Evolutionary conservation across 1,140 invertebrate species (phyloP).

Genomic region (Caenorhabditis brenneri): DNA sequence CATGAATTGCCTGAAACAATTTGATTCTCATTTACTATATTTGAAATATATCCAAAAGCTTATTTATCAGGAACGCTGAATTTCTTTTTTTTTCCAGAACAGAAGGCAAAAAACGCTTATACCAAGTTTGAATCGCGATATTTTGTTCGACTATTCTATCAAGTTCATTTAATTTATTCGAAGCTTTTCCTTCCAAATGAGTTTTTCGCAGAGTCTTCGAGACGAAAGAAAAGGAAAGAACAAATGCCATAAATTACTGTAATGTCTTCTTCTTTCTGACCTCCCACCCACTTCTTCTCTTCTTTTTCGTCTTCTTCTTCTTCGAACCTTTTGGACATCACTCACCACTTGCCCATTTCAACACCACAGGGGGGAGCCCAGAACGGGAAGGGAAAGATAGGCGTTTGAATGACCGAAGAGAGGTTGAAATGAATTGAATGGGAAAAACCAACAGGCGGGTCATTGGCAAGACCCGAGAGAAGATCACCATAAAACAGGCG

Average conservation of each 20-base stretch:
- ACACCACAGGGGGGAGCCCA: conserved; percentile 33
- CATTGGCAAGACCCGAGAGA: background rate
- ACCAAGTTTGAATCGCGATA: too few relatives aligned
- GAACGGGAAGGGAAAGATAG: background rate
- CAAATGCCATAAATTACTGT: conserved; percentile 40
- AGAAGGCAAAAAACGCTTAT: too few relatives aligned
- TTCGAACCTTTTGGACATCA: conserved; percentile 36
- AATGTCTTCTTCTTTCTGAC: conserved; percentile 27
- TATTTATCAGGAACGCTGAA: too few relatives aligned
- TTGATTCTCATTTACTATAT: too few relatives aligned
- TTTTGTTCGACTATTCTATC: too few relatives aligned
- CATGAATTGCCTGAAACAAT: conserved; percentile 62
- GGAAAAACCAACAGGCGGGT: background rate
- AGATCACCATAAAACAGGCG: background rate
- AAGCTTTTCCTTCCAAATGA: background rate
- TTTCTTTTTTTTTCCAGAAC: too few relatives aligned
- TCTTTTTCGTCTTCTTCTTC: background rate
- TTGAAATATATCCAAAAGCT: too few relatives aligned
- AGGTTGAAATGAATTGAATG: background rate
- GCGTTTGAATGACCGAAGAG: conserved; percentile 4
- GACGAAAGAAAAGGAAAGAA: conserved; percentile 1
- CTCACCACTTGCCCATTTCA: conserved; percentile 37
- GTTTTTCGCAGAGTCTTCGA: background rate
- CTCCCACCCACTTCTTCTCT: background rate
- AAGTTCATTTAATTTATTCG: background rate